Base-by-base conservation (phyloP, 2,113 vertebrate species). In the Sander vitreus region DNA sequence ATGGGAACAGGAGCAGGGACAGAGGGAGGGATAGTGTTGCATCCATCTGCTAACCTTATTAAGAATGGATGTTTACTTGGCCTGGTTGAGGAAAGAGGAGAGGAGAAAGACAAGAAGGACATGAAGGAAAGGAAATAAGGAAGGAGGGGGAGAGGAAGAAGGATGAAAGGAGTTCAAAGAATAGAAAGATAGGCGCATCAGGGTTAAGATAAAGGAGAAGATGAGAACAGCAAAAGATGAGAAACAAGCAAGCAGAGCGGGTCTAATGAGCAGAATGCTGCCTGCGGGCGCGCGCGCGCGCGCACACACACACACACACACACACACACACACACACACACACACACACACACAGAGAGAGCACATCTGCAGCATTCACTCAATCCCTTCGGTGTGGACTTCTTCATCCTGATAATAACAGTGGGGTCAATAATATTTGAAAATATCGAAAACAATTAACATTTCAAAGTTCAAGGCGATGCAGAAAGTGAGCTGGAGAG, bases 401-500 rank as follows among this genome's bases (percentile, higher is more conserved):
- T 64, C 48, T 60, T 48, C 68, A 14, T 14, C 23, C 1, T 60
- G 21, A 60, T 77, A 77, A 81, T 80, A 74, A 88, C 14, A 12
- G 13, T 54, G 16, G 19, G 77, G 84, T 79, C 78, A 88, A 76
- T 91, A 85, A 67, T 58, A 82, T 76, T 27, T 82, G 75, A 73
- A 88, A 92, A 90, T 77, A 78, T 69, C 70, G 76, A 58, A 66
- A 78, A 76, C 51, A 4, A 85, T 90, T 91, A 88, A 89, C 78
- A 88, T 91, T 90, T 90, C 47, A 89, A 78, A 85, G 85, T 84
- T 91, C 62, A 85, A 71, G 67, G 7, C 19, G 14, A 82, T 43
- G 54, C 62, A 59, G 57, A 57, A 71, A 76, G 39, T 54, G 62
- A 51, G 43, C 59, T 47, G 73, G 13, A 73, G 54, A 39, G 75